Evolutionary conservation across 2,888 invertebrate genomes (phyloP), one percentile per base, ranked within the genome.

Genomic region (Diplazon laetatorius): DNA sequence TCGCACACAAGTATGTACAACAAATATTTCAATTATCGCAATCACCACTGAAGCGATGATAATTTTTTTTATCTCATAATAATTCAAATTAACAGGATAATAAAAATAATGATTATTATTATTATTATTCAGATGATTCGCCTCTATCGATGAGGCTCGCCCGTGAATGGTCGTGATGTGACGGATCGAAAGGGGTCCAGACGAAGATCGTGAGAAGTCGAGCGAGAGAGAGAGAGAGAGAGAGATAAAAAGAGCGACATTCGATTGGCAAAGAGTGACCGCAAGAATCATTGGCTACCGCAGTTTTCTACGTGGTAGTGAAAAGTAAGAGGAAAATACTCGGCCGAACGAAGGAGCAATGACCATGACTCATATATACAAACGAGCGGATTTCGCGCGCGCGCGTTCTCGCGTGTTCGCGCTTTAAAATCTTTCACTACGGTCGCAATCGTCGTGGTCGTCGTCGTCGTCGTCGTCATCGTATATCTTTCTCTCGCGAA

Each of bases 301-400:
- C 69, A 74, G 52, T 78, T 74, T 65, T 65, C 74, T 78, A 65
- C 70, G 63, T 72, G 59, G 46, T n/a, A n/a, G n/a, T n/a, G 76
- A 69, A 80, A 82, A 81, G 82, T 82, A 81, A 83, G 80, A 82
- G 83, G 81, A 75, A 60, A 59, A 59, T 30, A 68, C 74, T 65
- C 68, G 72, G 71, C 68, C 52, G 71, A n/a, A 77, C 74, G 80
- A 81, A 78, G 77, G 83, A 78, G 81, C 80, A 82, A 80, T 78
- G 83, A 80, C 83, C 83, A 81, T 83, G 83, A 82, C 83, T 83
- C 80, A 82, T 83, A 82, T 83, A 80, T 83, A 80, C 62, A 52
- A 62, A 55, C 72, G 75, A 80, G 46, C 72, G 70, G 59, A 77
- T 81, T 78, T 80, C 74, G 63, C 76, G 78, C 80, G 65, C 63